Base-by-base conservation (phyloP, 2,888 invertebrate species). In the Mesopsocus fuscifrons region DNA sequence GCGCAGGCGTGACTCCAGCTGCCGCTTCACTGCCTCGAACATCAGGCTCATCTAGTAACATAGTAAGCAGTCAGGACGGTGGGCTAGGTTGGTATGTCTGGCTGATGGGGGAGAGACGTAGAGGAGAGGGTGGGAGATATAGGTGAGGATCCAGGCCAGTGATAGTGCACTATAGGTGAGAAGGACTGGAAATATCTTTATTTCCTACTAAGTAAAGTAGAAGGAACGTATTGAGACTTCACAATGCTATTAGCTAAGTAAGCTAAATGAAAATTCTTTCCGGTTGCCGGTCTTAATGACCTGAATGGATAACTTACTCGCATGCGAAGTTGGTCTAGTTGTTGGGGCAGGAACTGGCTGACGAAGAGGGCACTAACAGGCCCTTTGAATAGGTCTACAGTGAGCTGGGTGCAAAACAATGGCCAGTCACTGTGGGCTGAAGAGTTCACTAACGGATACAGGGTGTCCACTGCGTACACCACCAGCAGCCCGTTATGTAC, bases 401-500 rank as follows among this genome's bases (percentile, higher is more conserved):
- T 60, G 32, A 64, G 51, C 35, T 56, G 57, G 42, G 59, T 58
- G 49, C 64, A 64, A 45, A 60, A 61, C 22, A 52, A 51, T 18
- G 55, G 54, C 58, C 60, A 58, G 35, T 47, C 42, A 8, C 43
- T 38, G 8, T 45, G 38, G 15, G 57, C 57, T 30, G 61, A 61
- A 41, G 58, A 56, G 49, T 64, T 63, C 11, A 61, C 58, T 38
- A 66, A 57, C 49, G 64, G 62, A 48, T 61, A 56, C 30, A 65
- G 54, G 41, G 60, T 60, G 49, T 67, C 65, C 40, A 62, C 54
- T 22, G 63, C 64, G 52, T 63, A 66, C 38, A 66, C 52, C 41
- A 66, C 54, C 45, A 67, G 52, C 47, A 66, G 52, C 15, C 65
- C 61, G 49, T 67, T 67, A 54, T 65, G 65, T 44, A 66, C 56